These are phyloP conservation scores for Sminthopsis crassicaudata DNA, from an alignment of 2,113 vertebrate species.

Conservation along the genomic window DNA sequence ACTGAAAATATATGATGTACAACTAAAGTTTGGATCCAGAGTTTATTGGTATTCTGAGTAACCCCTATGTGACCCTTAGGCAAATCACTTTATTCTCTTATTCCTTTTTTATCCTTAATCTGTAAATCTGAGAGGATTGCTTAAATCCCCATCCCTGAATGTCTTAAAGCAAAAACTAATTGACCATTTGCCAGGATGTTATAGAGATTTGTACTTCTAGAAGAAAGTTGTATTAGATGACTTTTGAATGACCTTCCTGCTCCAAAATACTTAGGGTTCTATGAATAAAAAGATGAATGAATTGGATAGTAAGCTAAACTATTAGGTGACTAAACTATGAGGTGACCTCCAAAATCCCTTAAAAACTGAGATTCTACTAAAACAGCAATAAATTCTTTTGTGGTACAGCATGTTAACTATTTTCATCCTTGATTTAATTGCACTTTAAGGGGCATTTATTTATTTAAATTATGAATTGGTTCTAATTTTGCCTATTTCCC, in stretches of 20 bases:
- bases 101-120: conserved; percentile 21
- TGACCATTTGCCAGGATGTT: not conserved
- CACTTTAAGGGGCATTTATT: not conserved
- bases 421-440: not conserved
- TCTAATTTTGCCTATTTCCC: not conserved
- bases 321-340: not conserved
- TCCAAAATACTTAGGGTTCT: not conserved
- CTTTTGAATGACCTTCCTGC: not conserved
- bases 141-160: not conserved
- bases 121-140: conserved; percentile 46
- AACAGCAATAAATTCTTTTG: not conserved
- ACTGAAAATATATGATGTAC: not conserved
- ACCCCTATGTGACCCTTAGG: not conserved
- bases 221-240: not conserved
- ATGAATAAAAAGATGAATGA: not conserved
- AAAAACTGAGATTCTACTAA: not conserved
- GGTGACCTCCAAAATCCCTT: not conserved
- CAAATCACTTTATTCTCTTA: conserved; percentile 9
- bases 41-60: not conserved
- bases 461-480: not conserved
- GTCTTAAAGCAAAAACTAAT: conserved; percentile 3
- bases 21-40: not conserved
- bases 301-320: not conserved
- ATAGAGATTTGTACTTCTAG: not conserved
- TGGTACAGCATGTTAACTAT: not conserved